A percentile compares a stretch with the other conserved stretches of the same genome.
These are phyloP conservation scores for Tachysurus vachellii DNA, from an alignment of 2,113 vertebrate genomes.

Conservation along the genomic window DNA sequence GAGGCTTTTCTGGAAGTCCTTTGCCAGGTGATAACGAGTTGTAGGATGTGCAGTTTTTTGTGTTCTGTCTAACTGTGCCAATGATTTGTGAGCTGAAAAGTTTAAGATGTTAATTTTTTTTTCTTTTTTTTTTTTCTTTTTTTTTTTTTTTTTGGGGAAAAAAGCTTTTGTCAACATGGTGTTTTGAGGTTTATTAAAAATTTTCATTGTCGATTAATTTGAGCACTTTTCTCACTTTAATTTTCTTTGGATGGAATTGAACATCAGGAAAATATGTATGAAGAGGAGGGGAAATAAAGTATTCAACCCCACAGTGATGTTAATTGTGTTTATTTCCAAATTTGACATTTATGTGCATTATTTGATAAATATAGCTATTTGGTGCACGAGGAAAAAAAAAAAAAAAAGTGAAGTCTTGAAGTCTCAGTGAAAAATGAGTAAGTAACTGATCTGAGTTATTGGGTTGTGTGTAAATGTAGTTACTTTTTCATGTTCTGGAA, in stretches of 20 bases:
- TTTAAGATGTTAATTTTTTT: conserved; percentile 54
- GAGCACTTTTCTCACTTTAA: conserved; percentile 76
- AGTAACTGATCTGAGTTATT: background rate
- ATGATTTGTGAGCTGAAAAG: conserved; percentile 57
- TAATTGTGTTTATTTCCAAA: background rate
- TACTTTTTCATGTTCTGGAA: conserved; percentile 10
- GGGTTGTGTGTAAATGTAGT: background rate
- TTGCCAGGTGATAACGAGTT: conserved; percentile 49
- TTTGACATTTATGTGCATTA: background rate
- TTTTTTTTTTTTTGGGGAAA: conserved; percentile 63
- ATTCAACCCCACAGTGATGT: conserved; percentile 59
- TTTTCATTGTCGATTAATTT: conserved; percentile 68
- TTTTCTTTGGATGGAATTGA: conserved; percentile 70
- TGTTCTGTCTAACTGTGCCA: conserved; percentile 58
- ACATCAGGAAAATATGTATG: conserved; percentile 75
- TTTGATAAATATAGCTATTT: background rate
- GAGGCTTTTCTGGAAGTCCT: conserved; percentile 31
- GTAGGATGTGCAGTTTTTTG: conserved; percentile 48
- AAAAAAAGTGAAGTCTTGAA: too few relatives aligned
- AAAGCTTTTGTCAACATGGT: conserved; percentile 62
- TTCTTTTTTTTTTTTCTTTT: conserved; percentile 66
- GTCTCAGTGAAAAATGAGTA: too few relatives aligned
- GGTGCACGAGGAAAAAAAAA: too few relatives aligned
- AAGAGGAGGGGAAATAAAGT: conserved; percentile 66
- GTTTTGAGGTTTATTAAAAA: conserved; percentile 57